Base-by-base conservation (phyloP, 2,888 invertebrate genomes). In the Sinopyrophorus schimmeli region DNA sequence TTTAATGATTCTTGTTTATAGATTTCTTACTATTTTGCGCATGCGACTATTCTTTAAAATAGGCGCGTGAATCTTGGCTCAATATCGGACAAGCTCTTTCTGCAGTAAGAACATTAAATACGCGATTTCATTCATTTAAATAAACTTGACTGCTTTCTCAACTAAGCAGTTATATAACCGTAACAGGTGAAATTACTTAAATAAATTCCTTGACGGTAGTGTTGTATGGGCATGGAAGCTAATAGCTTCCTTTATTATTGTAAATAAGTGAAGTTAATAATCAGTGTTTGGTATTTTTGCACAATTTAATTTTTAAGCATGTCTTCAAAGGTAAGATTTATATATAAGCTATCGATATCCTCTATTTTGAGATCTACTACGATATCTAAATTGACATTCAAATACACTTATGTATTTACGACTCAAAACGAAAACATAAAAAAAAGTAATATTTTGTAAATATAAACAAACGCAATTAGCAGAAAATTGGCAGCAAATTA, bases 91-190 rank as follows among this genome's bases (percentile, higher is more conserved):
- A 47, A 46, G 41, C 50, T 43, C 39, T 38, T 42, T 53, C 43
- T 35, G 39, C 26, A 46, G 30, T 39, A 38, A 49, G 51, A 46
- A 51, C 53, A 55, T 41, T 39, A 52, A 50, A 47, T 44, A 47
- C 53, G 52, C 35, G 55, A 52, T 53, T 54, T 53, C 26, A 39
- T 43, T 48, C 46, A 39, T 54, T 42, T 41, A 44, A 38, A 35
- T 38, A 46, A 54, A 54, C 40, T 39, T 28, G 31, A 39, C 46
- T 40, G 30, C 46, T 48, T 44, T 58, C 58, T 54, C 55, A 58
- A 55, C 57, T 60, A 53, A 55, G 52, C 38, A 34, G 47, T 61
- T 61, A 49, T 55, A 61, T 59, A 61, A 62, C 56, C 49, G 59
- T 54, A 60, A 54, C 55, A 59, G 53, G 53, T 50, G 40, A 44